Conservation (phyloP, 2,888 invertebrate species). For the Lasioglossum lativentre region DNA sequence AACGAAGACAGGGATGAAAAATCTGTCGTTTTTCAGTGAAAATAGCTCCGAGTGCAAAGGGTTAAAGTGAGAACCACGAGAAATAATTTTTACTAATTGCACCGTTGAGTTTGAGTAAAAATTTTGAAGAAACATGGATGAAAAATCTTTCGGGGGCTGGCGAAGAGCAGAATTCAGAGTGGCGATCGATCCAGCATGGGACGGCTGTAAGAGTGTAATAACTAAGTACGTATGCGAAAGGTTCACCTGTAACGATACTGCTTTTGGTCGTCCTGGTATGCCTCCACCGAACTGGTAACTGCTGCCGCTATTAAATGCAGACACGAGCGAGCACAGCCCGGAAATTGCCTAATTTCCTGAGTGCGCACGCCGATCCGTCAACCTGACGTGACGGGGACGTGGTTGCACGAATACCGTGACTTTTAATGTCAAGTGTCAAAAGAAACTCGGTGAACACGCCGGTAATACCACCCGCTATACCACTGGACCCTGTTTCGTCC, state of each 20-base stretch:
- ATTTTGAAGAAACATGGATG: neutral
- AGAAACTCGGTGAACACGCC: slow-evolving; percentile 70
- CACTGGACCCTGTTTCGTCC: slow-evolving; percentile 60
- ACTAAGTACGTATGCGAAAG: slow-evolving; percentile 25
- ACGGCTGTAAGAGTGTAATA: slow-evolving; percentile 56
- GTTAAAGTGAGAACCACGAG: neutral
- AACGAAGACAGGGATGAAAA: no score
- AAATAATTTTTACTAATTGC: neutral
- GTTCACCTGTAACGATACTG: slow-evolving; percentile 57
- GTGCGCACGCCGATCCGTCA: slow-evolving; percentile 85
- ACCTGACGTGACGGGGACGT: slow-evolving; percentile 83
- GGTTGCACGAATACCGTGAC: slow-evolving; percentile 82
- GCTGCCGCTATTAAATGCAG: slow-evolving; percentile 83
- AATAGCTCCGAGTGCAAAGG: no score
- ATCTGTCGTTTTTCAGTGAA: no score
- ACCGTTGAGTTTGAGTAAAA: neutral
- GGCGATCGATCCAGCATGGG: slow-evolving; percentile 63
- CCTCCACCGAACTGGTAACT: slow-evolving; percentile 73
- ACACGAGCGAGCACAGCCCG: slow-evolving; percentile 83
- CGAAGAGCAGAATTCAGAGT: slow-evolving; percentile 18
- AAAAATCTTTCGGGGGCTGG: slow-evolving; percentile 17
- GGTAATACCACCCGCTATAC: slow-evolving; percentile 37
- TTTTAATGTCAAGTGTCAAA: slow-evolving; percentile 85
- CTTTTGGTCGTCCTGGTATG: slow-evolving; percentile 56
- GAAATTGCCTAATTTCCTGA: slow-evolving; percentile 85